Evolutionary conservation across 2,113 vertebrate genomes (phyloP).

Genomic region (Protomyctophum bolini): DNA sequence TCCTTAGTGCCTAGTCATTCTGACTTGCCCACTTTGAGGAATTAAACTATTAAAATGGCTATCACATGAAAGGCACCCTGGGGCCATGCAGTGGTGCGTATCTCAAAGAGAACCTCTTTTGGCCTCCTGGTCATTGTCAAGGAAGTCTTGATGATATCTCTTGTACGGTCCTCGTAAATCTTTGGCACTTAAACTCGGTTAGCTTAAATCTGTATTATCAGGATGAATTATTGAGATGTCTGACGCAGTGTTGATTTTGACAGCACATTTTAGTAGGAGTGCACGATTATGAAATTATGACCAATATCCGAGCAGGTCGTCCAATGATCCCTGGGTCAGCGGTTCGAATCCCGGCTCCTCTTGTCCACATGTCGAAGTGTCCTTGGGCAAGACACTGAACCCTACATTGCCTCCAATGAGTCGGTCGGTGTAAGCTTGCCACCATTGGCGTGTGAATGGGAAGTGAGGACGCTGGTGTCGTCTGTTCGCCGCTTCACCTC

Average conservation of each 20-base stretch:
- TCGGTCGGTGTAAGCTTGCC: no score
- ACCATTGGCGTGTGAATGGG: no score
- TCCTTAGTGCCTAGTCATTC: conserved; percentile 23
- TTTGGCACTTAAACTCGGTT: background rate
- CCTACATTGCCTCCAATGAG: no score
- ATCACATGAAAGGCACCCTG: conserved; percentile 25
- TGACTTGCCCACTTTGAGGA: conserved; percentile 22
- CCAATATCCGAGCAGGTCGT: no score
- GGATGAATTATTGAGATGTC: conserved; percentile 47
- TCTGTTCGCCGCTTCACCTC: no score
- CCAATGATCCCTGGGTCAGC: no score
- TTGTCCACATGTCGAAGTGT: no score
- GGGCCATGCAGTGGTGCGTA: conserved; percentile 24
- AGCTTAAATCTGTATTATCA: conserved; percentile 16
- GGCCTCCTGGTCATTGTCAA: conserved; percentile 22
- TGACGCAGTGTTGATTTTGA: conserved; percentile 23
- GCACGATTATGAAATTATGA: no score
- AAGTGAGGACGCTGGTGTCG: no score
- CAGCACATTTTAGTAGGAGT: no score
- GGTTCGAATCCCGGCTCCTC: no score
- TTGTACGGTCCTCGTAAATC: background rate
- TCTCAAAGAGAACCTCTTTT: conserved; percentile 9
- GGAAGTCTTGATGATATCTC: background rate
- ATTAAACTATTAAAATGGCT: conserved; percentile 16
- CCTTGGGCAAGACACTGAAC: no score